Evolutionary conservation across 2,797 vertebrate species (phyloP).

Genomic region (Lutjanus campechanus): DNA sequence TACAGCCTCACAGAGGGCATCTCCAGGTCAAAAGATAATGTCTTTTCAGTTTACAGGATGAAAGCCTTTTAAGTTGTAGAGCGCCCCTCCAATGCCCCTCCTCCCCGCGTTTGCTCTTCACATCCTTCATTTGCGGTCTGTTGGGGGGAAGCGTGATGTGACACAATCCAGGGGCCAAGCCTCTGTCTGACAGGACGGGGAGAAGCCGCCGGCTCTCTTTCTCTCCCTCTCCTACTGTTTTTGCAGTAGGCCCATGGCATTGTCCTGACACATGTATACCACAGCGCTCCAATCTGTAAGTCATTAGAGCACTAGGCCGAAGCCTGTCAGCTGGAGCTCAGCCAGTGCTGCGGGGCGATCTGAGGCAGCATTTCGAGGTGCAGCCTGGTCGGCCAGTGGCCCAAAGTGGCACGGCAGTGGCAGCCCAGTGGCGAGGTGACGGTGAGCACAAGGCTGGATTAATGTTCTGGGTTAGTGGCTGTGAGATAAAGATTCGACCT

Average conservation of each 20-base stretch:
- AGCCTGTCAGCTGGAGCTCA: conserved; percentile 86
- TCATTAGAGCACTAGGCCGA: conserved; percentile 89
- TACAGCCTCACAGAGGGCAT: conserved; percentile 88
- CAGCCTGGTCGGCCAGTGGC: conserved; percentile 51
- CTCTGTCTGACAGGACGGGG: conserved; percentile 85
- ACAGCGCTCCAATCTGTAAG: conserved; percentile 91
- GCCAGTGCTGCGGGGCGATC: conserved; percentile 86
- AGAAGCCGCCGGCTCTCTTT: conserved; percentile 66
- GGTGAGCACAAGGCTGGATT: conserved; percentile 77
- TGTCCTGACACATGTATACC: conserved; percentile 87
- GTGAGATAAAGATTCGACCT: conserved; percentile 17
- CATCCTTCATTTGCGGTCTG: conserved; percentile 81
- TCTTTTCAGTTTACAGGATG: conserved; percentile 92
- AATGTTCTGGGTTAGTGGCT: conserved; percentile 31
- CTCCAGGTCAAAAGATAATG: conserved; percentile 93
- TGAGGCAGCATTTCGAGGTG: conserved; percentile 71
- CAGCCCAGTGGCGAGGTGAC: conserved; percentile 85
- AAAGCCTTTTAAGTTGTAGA: conserved; percentile 91
- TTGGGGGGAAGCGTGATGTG: conserved; percentile 80
- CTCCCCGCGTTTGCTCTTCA: conserved; percentile 81
- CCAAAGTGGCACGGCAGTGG: conserved; percentile 76
- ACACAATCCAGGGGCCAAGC: conserved; percentile 90
- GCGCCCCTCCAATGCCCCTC: conserved; percentile 53
- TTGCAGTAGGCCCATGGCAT: conserved; percentile 83
- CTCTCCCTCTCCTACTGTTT: conserved; percentile 82